Base-by-base conservation (phyloP, 2,888 invertebrate species). In the Latheticus oryzae region DNA sequence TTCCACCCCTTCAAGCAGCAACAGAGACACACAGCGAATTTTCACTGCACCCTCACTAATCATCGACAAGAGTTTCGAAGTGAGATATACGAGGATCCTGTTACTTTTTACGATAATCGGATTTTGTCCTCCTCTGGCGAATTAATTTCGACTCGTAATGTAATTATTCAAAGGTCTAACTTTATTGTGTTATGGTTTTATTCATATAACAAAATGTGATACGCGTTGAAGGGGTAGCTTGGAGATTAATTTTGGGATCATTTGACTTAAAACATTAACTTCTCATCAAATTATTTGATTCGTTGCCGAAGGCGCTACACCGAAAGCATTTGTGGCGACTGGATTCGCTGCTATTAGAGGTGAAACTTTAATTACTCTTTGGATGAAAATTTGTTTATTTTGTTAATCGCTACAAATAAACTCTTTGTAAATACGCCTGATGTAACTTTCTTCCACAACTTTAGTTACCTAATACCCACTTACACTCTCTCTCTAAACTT, bases 21-120 rank as follows among this genome's bases (percentile, higher is more conserved):
- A 47, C 16, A 51, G 33, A 43, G 30, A 55, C 19, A 48, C 43
- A 48, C 23, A 54, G 47, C 47, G 57, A 57, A 57, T 57, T 57
- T 57, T 37, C 57, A 51, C 43, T 51, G 43, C 19, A 43, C 51
- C 65, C 64, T 65, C 71, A 71, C 71, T 71, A 71, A 70, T 71
- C 71, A 71, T 70, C 69, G 60, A 61, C 64, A 62, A 67, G 66
- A 64, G 67, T 67, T 64, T 62, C 62, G 62, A 64, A 65, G 66
- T 66, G 65, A 64, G 63, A 69, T 66, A 67, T 65, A 67, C 62
- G 60, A 51, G 61, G 70, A 70, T 67, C 70, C 66, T 65, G 66
- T 70, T 68, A 65, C 69, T 70, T 70, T 71, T 71, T 69, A 69
- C 67, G 67, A 66, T 71, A 71, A 71, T 70, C 65, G 63, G 64